Evolutionary conservation across 23 tunicate species (phyloP).

Genomic region (Clavelina lepadiformis): DNA sequence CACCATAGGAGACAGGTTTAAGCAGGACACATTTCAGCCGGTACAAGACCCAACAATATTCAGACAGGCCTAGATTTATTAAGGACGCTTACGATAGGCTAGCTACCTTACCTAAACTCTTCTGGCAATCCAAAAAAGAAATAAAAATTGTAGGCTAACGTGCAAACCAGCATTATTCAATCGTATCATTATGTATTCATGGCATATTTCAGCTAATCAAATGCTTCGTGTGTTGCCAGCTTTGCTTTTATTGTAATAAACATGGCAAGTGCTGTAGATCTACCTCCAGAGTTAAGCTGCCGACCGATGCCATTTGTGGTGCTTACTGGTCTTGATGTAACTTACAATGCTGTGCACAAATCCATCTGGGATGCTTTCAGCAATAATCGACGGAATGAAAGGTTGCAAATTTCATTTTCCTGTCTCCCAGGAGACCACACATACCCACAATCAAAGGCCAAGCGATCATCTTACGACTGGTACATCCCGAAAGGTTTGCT

Average conservation of each 20-base stretch:
- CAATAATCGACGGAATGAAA: constrained; percentile 64
- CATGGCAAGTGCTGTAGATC: constrained; percentile 48
- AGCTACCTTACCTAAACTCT: too few species aligned
- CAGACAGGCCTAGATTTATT: too few species aligned
- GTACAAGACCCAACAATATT: too few species aligned
- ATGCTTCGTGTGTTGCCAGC: too few species aligned
- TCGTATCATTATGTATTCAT: too few species aligned
- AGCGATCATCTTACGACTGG: constrained; percentile 89
- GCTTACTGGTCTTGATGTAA: constrained; percentile 80
- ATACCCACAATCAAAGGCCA: constrained; percentile 66
- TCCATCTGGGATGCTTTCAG: constrained; percentile 93
- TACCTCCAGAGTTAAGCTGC: constrained; percentile 58
- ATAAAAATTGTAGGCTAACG: too few species aligned
- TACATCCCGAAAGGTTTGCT: constrained; percentile 88
- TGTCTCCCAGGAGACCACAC: constrained; percentile 86
- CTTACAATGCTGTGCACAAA: constrained; percentile 81
- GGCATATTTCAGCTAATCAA: too few species aligned
- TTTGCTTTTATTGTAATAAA: background rate
- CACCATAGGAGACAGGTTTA: too few species aligned
- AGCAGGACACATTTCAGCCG: too few species aligned
- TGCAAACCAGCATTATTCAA: too few species aligned
- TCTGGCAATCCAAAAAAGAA: too few species aligned
- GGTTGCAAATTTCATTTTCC: constrained; percentile 54
- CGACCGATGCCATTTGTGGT: constrained; percentile 74
- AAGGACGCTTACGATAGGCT: too few species aligned